Conservation (phyloP, 2,797 vertebrate species). For the Enteromius trimaculatus region DNA sequence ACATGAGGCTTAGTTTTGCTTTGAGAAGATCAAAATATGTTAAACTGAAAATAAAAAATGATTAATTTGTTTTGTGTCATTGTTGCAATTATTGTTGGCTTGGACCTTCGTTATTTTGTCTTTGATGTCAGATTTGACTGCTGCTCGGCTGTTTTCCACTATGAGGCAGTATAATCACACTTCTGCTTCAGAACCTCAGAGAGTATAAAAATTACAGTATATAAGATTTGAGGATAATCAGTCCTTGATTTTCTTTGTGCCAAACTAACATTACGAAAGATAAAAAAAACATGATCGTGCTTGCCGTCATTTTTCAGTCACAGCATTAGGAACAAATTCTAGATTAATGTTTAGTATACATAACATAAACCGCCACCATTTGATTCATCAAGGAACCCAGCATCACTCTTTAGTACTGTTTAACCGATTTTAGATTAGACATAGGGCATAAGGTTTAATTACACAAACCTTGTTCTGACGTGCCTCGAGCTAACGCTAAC, state of each 20-base stretch:
- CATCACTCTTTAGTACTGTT: neutral
- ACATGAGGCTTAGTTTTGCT: slow-evolving; percentile 45
- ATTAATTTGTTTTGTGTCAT: slow-evolving; percentile 8
- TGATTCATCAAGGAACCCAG: neutral
- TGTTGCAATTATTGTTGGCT: neutral
- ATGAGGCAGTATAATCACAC: slow-evolving; percentile 32
- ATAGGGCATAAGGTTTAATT: neutral
- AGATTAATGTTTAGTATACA: neutral
- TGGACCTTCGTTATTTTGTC: neutral
- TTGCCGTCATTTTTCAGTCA: neutral
- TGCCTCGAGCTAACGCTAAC: neutral
- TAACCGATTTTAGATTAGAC: neutral
- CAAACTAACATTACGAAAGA: neutral
- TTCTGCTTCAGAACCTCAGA: neutral
- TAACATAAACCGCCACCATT: neutral
- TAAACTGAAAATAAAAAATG: slow-evolving; percentile 59
- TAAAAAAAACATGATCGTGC: no score
- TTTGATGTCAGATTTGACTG: neutral
- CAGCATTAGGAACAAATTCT: neutral
- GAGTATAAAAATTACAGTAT: neutral
- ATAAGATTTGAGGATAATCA: neutral
- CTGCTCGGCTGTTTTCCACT: slow-evolving; percentile 13
- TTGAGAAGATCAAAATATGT: slow-evolving; percentile 58
- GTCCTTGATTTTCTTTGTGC: neutral
- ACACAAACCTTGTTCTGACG: neutral